A percentile compares a stretch with the other conserved stretches of the same genome.
phyloP scores from a whole-genome alignment of 2,888 invertebrate species.

The Periphyllus acericola region DNA sequence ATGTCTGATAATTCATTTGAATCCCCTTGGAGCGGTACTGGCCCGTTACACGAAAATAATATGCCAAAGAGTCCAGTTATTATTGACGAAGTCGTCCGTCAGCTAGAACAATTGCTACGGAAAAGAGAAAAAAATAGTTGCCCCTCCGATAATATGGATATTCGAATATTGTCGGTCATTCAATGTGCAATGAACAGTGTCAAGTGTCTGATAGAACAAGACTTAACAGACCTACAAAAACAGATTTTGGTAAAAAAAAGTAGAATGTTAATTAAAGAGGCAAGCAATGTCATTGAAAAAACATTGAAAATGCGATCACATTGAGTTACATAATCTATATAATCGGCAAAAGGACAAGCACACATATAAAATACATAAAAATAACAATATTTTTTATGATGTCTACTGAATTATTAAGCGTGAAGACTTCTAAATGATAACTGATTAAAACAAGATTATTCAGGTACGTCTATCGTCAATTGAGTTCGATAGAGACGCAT shows the following conservation, averaged over 20 bases:
- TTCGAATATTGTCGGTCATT: neutral
- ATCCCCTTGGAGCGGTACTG: neutral
- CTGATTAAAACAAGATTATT: no score
- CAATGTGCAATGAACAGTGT: neutral
- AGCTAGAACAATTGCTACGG: neutral
- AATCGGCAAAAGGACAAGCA: no score
- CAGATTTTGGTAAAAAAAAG: neutral
- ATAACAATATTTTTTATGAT: no score
- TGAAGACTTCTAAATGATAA: no score
- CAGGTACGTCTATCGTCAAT: no score
- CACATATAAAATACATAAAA: no score
- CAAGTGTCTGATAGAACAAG: neutral
- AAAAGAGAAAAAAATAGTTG: conserved; percentile 20
- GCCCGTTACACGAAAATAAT: neutral
- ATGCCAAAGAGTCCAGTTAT: neutral
- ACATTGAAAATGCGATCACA: neutral
- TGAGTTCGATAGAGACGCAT: no score
- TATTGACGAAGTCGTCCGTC: neutral
- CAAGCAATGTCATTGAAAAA: conserved; percentile 4
- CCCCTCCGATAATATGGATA: neutral
- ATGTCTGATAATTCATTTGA: neutral
- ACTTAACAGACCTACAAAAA: neutral
- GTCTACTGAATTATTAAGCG: no score
- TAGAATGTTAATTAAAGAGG: conserved; percentile 5
- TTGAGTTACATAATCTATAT: neutral